Evolutionary conservation across 2,113 vertebrate species (phyloP), one percentile per base, ranked within the genome.

Genomic region (Cathartes aura): DNA sequence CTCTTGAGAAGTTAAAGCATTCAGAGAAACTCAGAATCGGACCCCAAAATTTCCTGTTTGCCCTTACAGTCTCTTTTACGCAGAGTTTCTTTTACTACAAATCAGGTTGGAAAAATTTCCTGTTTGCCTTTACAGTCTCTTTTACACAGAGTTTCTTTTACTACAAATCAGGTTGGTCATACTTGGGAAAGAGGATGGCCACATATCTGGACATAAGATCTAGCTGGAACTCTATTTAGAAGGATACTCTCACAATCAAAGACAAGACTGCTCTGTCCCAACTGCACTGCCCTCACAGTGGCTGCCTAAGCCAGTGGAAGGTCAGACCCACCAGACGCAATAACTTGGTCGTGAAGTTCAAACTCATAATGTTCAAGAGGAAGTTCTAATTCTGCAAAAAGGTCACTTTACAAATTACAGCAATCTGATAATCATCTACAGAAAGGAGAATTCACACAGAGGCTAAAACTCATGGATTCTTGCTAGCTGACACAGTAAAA

Each of bases 211-310:
- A 55, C 22, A 11, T 18, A 23, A 52, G 38, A 26, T 18, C 19
- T 47, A 59, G 32, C 38, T 26, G 27, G 21, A 64, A 21, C 8
- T 48, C 50, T 66, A 9, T 34, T 60, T 62, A 48, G 36, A 96
- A 97, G 96, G 96, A 98, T 98, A 98, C 96, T 97, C 71, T 97
- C 97, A 59, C 97, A 96, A 43, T 82, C 87, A 60, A 98, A 96
- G 55, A 96, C 76, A 32, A 98, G 93, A 36, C 68, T 90, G 11
- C 96, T 76, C 53, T 95, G 98, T 63, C 98, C 98, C 67, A 95
- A 72, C 10, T 95, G 89, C 45, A 91, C 34, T 26, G 95, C 98
- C 15, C 96, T 98, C 82, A 98, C 93, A 2, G 67, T 63, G 34
- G 92, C 97, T 12, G 96, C 96, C 30, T 94, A 98, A 71, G 2